Conservation (phyloP, 2,113 vertebrate genomes). For the Dendrocopos noguchii region DNA sequence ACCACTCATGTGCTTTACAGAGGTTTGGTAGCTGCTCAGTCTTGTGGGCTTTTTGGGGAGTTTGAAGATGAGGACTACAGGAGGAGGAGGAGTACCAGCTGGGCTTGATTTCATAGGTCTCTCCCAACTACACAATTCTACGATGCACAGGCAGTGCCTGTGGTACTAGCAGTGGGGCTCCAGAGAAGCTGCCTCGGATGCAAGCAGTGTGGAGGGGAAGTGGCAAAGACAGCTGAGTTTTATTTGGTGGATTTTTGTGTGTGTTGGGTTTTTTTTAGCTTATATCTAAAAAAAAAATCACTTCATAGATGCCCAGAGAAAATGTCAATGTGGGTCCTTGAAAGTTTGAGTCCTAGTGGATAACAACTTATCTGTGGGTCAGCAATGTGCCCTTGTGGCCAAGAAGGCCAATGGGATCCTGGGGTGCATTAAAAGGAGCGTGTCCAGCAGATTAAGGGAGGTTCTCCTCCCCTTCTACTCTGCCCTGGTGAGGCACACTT, state of each 20-base stretch:
- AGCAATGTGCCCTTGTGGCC: too few relatives aligned
- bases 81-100: not conserved
- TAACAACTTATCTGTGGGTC: too few relatives aligned
- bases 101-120: not conserved
- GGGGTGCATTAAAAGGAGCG: too few relatives aligned
- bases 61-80: not conserved
- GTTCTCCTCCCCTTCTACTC: too few relatives aligned
- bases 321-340: not conserved
- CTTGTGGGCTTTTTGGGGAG: not conserved
- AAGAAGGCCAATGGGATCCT: too few relatives aligned
- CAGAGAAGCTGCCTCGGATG: not conserved
- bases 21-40: not conserved
- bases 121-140: not conserved
- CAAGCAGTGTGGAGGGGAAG: not conserved
- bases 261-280: not conserved
- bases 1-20: not conserved
- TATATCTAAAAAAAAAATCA: accelerated
- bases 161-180: not conserved
- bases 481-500: too few relatives aligned
- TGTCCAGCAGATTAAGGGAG: too few relatives aligned
- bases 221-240: not conserved
- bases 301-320: not conserved
- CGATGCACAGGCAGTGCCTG: too few relatives aligned
- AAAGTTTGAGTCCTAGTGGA: not conserved
- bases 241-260: not conserved